Evolutionary conservation across 2,888 invertebrate species (phyloP).

Genomic region (Amitus sp.): DNA sequence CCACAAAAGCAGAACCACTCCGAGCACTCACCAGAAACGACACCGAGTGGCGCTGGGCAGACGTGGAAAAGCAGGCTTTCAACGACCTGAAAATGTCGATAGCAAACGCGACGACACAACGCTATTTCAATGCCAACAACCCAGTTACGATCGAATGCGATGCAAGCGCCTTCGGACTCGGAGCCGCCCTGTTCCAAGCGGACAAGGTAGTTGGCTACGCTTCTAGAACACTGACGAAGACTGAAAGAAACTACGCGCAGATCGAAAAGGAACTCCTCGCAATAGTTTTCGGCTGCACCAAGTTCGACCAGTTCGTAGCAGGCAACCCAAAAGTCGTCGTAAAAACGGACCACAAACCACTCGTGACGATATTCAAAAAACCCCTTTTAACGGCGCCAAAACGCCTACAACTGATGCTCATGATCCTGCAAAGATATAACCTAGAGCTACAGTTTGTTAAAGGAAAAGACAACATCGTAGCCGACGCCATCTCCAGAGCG

Average conservation of each 20-base stretch:
- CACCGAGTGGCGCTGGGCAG: constrained; percentile 7
- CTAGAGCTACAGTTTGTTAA: constrained; percentile 6
- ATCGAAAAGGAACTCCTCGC: constrained; percentile 56
- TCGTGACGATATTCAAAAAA: constrained; percentile 47
- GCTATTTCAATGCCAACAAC: constrained; percentile 13
- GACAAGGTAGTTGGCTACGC: constrained; percentile 53
- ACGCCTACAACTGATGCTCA: constrained; percentile 10
- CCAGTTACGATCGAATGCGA: constrained; percentile 13
- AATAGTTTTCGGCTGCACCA: constrained; percentile 48
- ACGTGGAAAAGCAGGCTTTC: not conserved
- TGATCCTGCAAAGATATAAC: constrained; percentile 12
- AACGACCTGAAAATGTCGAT: constrained; percentile 6
- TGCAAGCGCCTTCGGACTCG: constrained; percentile 41
- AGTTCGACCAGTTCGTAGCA: constrained; percentile 53
- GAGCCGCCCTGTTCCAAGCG: constrained; percentile 52
- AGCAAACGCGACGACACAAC: not conserved
- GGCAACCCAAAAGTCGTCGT: constrained; percentile 41
- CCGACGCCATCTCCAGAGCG: constrained; percentile 11
- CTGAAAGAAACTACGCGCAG: constrained; percentile 47
- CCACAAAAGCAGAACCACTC: not conserved
- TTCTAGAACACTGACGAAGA: constrained; percentile 45
- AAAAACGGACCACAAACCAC: constrained; percentile 50
- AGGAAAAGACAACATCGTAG: constrained; percentile 11
- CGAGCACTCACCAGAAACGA: constrained; percentile 7
- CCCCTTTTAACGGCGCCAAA: constrained; percentile 15